Evolutionary conservation across 2,797 vertebrate species (phyloP), one percentile per base, ranked within the genome.

Genomic region (Arrhamphus sclerolepis): DNA sequence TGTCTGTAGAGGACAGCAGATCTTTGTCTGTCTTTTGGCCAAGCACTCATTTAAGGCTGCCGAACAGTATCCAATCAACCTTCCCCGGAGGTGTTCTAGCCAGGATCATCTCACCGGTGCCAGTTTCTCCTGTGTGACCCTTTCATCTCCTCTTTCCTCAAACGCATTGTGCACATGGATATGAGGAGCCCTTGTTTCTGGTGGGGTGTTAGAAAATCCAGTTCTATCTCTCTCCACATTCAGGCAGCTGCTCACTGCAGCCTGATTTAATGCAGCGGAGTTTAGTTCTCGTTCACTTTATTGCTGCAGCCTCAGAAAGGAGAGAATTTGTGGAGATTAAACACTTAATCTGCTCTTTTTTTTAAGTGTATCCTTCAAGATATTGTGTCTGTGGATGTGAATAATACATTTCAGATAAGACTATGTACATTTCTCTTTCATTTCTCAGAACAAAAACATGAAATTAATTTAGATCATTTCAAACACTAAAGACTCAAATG

Each of bases 1-100:
- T 67, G 70, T 82, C 75, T 78, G 60, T 66, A 60, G 70, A 85
- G 69, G 62, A 87, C 72, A 76, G 75, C 58, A 19, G 70, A 40
- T 54, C 52, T 66, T 60, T 21, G 51, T 57, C 69, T 72, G 44
- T 74, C 55, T 78, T 59, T 49, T 56, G 58, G 72, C 65, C 65
- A 60, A 40, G 40, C 63, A 2, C 75, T 80, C 69, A 59, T 78
- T 85, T 77, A 66, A 56, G 53, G 46, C 74, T 18, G 65, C 71
- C 72, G 47, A 66, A 83, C 82, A 85, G 85, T 75, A 71, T 72
- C 82, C 77, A 76, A 79, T 81, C 79, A 75, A 26, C 71, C 68
- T 66, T 55, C 68, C 57, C 56, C 40, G 13, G 65, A 78, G 78
- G 56, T 69, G 49, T 74, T 74, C 42, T 49, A 65, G 56, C 72